Percentiles rank a stretch among this genome's conserved stretches.
phyloP scores from a whole-genome alignment of 2,113 vertebrate genomes.

The Petaurus breviceps region DNA sequence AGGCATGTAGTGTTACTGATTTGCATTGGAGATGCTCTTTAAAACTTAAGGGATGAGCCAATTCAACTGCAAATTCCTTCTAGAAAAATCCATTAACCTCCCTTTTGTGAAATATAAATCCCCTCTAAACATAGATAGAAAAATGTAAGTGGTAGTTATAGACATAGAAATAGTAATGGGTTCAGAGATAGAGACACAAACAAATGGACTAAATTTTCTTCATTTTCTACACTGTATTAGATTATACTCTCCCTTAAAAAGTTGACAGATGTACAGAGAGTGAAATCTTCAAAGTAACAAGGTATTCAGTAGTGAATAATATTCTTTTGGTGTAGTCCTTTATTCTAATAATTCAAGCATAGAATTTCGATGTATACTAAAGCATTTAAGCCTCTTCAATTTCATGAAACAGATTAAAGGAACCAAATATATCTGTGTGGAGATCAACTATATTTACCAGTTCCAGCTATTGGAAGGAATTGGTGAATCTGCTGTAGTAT shows the following conservation, averaged over 20 bases:
- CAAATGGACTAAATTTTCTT: background rate
- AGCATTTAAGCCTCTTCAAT: conserved; percentile 5
- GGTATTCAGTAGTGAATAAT: background rate
- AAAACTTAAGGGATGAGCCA: background rate
- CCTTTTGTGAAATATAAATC: background rate
- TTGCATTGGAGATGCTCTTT: background rate
- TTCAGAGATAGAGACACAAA: conserved; percentile 6
- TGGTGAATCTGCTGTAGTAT: background rate
- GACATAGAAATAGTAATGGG: background rate
- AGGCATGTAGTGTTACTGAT: background rate
- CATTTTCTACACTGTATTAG: conserved; percentile 13
- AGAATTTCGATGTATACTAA: background rate
- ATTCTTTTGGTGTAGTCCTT: background rate
- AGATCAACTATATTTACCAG: conserved; percentile 3
- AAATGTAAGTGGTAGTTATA: background rate
- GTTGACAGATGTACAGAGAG: conserved; percentile 11
- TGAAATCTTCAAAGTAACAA: conserved; percentile 31
- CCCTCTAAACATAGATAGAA: background rate
- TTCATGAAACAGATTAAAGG: background rate
- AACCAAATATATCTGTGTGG: conserved; percentile 17
- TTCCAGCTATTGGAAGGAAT: conserved; percentile 4
- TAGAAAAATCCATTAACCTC: conserved; percentile 16
- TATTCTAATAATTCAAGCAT: conserved; percentile 18
- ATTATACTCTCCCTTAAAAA: background rate
- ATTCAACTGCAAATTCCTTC: background rate